Evolutionary conservation across 2,797 vertebrate genomes (phyloP).

Genomic region (Leptoclinus maculatus): DNA sequence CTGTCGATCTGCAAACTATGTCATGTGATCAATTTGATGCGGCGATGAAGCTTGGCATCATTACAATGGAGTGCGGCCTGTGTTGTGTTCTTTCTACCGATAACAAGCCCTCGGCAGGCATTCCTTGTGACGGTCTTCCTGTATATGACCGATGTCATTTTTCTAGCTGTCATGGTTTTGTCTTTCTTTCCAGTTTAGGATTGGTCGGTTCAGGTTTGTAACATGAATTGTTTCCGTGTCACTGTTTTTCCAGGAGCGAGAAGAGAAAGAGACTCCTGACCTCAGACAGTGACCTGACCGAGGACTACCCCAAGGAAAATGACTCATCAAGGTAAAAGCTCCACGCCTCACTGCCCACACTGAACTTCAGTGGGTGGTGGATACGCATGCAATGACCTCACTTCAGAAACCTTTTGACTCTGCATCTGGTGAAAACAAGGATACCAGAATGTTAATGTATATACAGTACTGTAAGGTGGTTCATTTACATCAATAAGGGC

Average conservation of each 20-base stretch:
- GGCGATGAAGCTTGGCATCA: neutral
- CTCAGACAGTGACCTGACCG: slow-evolving; percentile 89
- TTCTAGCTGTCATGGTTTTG: neutral
- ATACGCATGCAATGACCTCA: neutral
- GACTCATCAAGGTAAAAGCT: slow-evolving; percentile 93
- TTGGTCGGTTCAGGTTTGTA: neutral
- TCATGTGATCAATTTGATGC: neutral
- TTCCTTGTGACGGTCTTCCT: neutral
- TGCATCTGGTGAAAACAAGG: neutral
- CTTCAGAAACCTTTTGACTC: neutral
- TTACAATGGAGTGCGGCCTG: neutral
- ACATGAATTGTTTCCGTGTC: neutral
- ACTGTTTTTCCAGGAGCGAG: slow-evolving; percentile 83
- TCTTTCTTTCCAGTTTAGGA: neutral
- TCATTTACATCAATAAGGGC: neutral
- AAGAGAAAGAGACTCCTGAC: slow-evolving; percentile 92
- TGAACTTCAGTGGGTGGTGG: neutral
- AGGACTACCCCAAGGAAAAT: slow-evolving; percentile 99
- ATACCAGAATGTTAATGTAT: neutral
- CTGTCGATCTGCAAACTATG: neutral
- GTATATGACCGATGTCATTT: rapidly evolving
- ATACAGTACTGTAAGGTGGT: neutral
- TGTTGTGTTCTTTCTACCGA: neutral
- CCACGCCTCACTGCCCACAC: neutral
- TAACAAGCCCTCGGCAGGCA: neutral